Evolutionary conservation across 1,140 invertebrate species (phyloP), one percentile per base, ranked within the genome.

Genomic region (Sminthurinus signatus): DNA sequence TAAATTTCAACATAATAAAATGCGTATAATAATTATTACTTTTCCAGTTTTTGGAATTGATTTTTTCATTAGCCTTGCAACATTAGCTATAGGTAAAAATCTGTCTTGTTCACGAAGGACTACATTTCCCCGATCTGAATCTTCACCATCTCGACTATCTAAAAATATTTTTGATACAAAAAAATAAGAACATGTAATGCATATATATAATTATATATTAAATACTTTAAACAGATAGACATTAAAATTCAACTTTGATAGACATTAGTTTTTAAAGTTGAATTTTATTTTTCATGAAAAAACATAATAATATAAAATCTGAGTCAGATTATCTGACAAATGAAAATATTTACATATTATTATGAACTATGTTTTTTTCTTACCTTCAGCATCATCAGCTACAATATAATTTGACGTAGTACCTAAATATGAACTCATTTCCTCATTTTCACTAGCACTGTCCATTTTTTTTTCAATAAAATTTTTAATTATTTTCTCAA

Each of bases 1-100:
- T 17, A 50, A 42, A 46, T 15, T n/a, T 25, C 10, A 29, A 14
- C 15, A 44, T 44, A 44, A 59, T 21, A 14, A 23, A 59, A 8
- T 36, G 5, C 15, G 32, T 36, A 8, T 5, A 61, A 51, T 31
- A 28, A 55, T 8, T 21, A 2, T 46, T 81, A 92, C 87, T 81
- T 99, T 99, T 73, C 95, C 96, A 71, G 89, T 87, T 67, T 91
- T 87, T 4, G 96, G 96, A 71, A 99, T 94, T 4, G 93, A 91
- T 75, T 89, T 86, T 78, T 99, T 99, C 97, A 99, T 99, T 44
- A 99, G 97, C 79, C 98, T 89, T 0, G 94, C 93, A 48, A 99
- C 93, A 81, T 99, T 99, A 23, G 96, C 96, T 71, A 98, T 98
- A 1, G 96, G 96, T 48, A 98, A 78, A 77, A 98, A 98, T 71